A percentile compares a stretch with the other conserved stretches of the same genome.
Evolutionary conservation across 2,113 vertebrate genomes (phyloP).

Genomic region (Uropsilus gracilis): DNA sequence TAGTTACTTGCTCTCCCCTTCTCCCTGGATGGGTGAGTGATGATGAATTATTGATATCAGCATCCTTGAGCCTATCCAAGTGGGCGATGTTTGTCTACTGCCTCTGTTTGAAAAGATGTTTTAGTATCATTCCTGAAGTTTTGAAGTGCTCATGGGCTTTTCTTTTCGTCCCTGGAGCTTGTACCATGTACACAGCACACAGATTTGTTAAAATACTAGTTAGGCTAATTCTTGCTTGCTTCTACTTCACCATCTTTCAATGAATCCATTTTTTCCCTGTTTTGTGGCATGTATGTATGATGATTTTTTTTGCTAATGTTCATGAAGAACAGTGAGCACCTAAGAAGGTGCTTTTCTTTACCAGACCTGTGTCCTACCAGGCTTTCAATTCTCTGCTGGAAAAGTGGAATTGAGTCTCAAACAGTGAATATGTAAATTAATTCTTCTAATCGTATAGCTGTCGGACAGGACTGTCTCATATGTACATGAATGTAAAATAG

Average conservation of each 20-base stretch:
- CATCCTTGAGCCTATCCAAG: slow-evolving; percentile 31
- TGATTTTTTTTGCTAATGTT: slow-evolving; percentile 84
- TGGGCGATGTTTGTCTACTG: slow-evolving; percentile 77
- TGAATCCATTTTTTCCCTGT: slow-evolving; percentile 57
- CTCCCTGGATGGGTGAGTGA: slow-evolving; percentile 48
- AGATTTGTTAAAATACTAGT: slow-evolving; percentile 68
- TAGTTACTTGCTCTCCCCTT: slow-evolving; percentile 56
- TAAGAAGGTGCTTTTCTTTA: slow-evolving; percentile 76
- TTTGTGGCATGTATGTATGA: slow-evolving; percentile 47
- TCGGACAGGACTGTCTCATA: slow-evolving; percentile 88
- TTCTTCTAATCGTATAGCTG: slow-evolving; percentile 87
- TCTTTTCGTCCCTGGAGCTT: slow-evolving; percentile 56
- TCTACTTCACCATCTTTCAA: slow-evolving; percentile 67
- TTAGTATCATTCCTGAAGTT: not conserved
- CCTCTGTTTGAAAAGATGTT: slow-evolving; percentile 75
- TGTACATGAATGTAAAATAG: slow-evolving; percentile 88
- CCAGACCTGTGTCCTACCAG: slow-evolving; percentile 79
- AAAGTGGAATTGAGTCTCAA: slow-evolving; percentile 86
- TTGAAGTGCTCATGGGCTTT: slow-evolving; percentile 69
- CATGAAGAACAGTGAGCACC: slow-evolving; percentile 76
- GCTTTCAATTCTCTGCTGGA: slow-evolving; percentile 84
- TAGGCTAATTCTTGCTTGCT: slow-evolving; percentile 72
- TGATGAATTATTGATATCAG: not conserved
- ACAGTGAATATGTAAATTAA: slow-evolving; percentile 88
- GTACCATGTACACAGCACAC: slow-evolving; percentile 53